Percentiles rank a stretch among this genome's conserved stretches.
These are phyloP conservation scores for Siniperca knerii DNA, from an alignment of 2,113 vertebrate species.

Conservation along the genomic window DNA sequence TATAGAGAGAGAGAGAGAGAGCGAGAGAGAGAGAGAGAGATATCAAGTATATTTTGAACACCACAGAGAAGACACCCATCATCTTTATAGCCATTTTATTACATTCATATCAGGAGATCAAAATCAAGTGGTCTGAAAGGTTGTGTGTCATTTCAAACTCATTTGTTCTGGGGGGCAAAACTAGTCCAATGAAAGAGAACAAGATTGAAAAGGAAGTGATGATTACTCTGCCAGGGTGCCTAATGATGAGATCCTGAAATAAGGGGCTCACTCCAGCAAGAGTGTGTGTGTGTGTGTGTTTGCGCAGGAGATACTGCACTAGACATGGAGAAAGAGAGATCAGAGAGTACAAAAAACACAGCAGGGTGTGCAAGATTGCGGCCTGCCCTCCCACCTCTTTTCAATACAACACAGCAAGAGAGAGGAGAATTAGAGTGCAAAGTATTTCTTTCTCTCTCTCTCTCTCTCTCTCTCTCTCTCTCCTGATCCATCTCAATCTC, in stretches of 20 bases:
- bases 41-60: no score
- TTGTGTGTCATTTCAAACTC: conserved; percentile 50
- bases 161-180: conserved; percentile 40
- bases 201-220: conserved; percentile 52
- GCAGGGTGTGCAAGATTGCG: conserved; percentile 67
- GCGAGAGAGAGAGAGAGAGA: no score
- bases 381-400: conserved; percentile 52
- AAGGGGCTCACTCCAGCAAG: conserved; percentile 7
- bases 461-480: conserved; percentile 36
- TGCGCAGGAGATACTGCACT: conserved; percentile 5
- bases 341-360: conserved; percentile 57
- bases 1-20: no score
- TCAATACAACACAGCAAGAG: conserved; percentile 62
- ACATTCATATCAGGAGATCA: conserved; percentile 32
- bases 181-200: conserved; percentile 29
- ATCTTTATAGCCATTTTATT: not conserved
- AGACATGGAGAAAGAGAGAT: conserved; percentile 49
- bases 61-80: not conserved
- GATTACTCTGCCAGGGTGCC: conserved; percentile 50
- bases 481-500: conserved; percentile 59
- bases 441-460: no score
- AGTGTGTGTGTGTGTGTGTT: conserved; percentile 4
- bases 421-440: conserved; percentile 67
- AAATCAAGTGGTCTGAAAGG: conserved; percentile 35
- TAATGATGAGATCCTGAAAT: conserved; percentile 60